Conservation (phyloP, 2,888 invertebrate genomes). For the Anarsia innoxiella region DNA sequence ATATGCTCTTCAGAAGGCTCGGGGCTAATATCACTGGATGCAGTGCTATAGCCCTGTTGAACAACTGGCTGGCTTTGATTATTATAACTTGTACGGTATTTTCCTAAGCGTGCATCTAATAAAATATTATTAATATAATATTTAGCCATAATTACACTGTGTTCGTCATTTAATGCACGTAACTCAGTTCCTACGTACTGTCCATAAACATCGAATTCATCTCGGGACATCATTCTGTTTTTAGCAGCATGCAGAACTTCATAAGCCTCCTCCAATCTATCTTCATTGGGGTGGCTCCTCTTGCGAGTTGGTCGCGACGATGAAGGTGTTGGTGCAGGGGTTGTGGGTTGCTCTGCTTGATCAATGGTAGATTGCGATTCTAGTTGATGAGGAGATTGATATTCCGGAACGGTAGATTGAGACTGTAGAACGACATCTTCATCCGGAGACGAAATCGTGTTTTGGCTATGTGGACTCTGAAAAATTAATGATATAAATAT, state of each 20-base stretch:
- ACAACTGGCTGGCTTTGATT: constrained; percentile 3
- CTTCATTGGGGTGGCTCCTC: constrained; percentile 15
- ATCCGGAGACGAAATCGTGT: no score
- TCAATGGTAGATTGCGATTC: no score
- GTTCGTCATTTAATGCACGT: constrained; percentile 19
- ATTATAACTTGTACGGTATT: constrained; percentile 17
- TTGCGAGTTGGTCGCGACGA: constrained; percentile 17
- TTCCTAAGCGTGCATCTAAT: constrained; percentile 18
- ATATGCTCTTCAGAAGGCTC: no score
- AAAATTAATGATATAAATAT: no score
- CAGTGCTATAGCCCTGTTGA: no score
- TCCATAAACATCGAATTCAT: constrained; percentile 21
- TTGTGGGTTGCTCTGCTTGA: no score
- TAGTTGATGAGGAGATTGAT: no score
- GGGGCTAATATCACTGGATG: no score
- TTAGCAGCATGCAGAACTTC: constrained; percentile 19
- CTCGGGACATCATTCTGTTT: constrained; percentile 17
- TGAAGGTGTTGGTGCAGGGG: constrained; percentile 15
- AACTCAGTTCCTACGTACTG: constrained; percentile 20
- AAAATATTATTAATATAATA: constrained; percentile 22
- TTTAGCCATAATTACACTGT: constrained; percentile 19
- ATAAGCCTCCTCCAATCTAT: constrained; percentile 16
- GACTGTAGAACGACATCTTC: no score
- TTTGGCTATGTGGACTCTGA: no score
- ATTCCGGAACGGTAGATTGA: no score